These are phyloP conservation scores for Xestia rhomboidea DNA, from an alignment of 2,888 invertebrate species.

Conservation along the genomic window DNA sequence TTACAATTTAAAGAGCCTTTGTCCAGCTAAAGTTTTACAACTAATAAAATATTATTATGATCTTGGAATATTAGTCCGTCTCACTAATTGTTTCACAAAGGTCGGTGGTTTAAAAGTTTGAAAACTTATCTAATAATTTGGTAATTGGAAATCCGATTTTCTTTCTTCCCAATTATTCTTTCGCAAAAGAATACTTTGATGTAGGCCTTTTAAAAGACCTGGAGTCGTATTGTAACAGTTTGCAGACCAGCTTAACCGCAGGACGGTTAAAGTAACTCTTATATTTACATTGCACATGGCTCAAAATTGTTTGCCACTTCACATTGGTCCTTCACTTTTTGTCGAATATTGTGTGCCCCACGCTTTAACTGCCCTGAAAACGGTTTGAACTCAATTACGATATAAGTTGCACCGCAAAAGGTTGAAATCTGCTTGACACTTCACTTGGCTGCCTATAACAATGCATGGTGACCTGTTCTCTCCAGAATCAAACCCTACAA, in stretches of 20 bases:
- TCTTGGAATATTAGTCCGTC: background rate
- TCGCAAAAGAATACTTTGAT: background rate
- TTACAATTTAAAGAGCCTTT: background rate
- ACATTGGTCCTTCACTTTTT: background rate
- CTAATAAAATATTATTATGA: conserved; percentile 1
- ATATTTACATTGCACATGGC: background rate
- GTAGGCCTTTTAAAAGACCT: background rate
- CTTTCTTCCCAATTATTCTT: background rate
- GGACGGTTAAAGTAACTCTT: background rate
- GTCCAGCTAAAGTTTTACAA: background rate
- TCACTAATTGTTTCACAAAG: background rate
- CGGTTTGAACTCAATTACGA: background rate
- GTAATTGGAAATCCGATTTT: conserved; percentile 1
- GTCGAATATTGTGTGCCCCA: background rate
- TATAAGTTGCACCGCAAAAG: background rate
- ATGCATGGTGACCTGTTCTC: conserved; percentile 68
- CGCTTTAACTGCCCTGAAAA: background rate
- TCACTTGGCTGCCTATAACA: background rate
- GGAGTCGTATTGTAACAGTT: background rate
- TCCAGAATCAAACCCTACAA: conserved; percentile 83
- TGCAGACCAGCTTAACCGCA: background rate
- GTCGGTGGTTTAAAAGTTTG: background rate
- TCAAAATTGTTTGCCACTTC: background rate
- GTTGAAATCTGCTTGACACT: background rate
- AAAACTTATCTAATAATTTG: background rate